These are phyloP conservation scores for Gibbula magus DNA, from an alignment of 2,888 invertebrate species.

Conservation along the genomic window DNA sequence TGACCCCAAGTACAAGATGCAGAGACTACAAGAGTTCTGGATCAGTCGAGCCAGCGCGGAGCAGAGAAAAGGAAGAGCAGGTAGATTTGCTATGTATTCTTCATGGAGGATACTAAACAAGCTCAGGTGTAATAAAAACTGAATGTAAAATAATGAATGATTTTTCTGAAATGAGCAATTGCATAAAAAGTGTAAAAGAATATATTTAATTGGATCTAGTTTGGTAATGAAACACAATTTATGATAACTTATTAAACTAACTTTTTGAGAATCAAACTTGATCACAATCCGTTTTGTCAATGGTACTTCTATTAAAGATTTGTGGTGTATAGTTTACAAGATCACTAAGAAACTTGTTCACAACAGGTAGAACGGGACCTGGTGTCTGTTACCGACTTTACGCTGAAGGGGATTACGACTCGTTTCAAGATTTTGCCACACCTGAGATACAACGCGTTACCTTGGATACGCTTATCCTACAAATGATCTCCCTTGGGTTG, in stretches of 20 bases:
- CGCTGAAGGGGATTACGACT: constrained; percentile 87
- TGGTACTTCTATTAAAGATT: too few species aligned
- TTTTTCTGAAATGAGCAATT: too few species aligned
- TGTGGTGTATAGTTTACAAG: too few species aligned
- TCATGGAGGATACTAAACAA: neutral
- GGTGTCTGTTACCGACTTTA: constrained; percentile 91
- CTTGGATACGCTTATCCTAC: constrained; percentile 89
- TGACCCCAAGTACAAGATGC: constrained; percentile 92
- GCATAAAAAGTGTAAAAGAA: too few species aligned
- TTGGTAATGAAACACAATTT: too few species aligned
- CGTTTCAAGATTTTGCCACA: constrained; percentile 88
- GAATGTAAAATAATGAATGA: too few species aligned
- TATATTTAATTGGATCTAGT: neutral
- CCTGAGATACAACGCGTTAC: constrained; percentile 97
- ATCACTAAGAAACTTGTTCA: too few species aligned
- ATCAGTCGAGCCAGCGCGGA: constrained; percentile 98
- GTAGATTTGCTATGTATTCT: constrained; percentile 49
- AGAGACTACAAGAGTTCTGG: constrained; percentile 90
- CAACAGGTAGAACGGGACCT: constrained; percentile 82
- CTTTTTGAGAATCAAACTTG: too few species aligned
- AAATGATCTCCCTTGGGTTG: constrained; percentile 94
- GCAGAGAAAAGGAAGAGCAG: constrained; percentile 94
- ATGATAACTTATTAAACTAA: too few species aligned
- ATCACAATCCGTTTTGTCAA: too few species aligned
- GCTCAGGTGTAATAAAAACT: neutral